Evolutionary conservation across 92 coral and sea anemone species (phyloP), one percentile per base, ranked within the genome.

Genomic region (Anthopleura xanthogrammica): DNA sequence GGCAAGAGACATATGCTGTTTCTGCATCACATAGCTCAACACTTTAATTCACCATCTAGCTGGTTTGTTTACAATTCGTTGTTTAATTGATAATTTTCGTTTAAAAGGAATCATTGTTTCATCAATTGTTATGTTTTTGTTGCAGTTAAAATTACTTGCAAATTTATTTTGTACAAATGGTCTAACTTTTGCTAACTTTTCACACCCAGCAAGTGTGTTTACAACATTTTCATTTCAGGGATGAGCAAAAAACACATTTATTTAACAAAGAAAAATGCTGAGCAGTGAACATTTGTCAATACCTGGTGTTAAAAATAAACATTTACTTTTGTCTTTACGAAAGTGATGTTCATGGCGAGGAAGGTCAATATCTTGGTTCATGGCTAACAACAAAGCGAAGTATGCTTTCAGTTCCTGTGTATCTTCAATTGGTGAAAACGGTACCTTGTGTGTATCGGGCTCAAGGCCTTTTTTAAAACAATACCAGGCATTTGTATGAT

Each of bases 81-180:
- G 86, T 40, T 88, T 84, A 46, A 85, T 39, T 29, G 86, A 80
- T 42, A 85, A 82, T 86, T 70, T 77, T 16, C 85, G 87, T 64
- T 85, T 89, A 57, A 16, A 85, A n/a, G 72, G 86, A 46, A 89
- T 74, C 92, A 89, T 89, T 22, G 84, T 84, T 85, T 90, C 86
- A n/a, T 86, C 93, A 83, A 83, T 81, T 50, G 88, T 50, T 50
- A 81, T 58, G 52, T 55, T 77, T 77, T 81, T 80, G 20, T 80
- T 72, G 76, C 88, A 90, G 78, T 86, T 86, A 66, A 79, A 90
- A 16, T 83, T 73, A 40, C 57, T 79, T 58, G 78, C 64, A 52
- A 71, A 90, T 43, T 70, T 80, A 41, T 71, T 36, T 65, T 86
- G 60, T 41, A 85, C 65, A 55, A 81, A 76, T 23, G 86, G 88